Percentiles rank a stretch among this genome's conserved stretches.
phyloP scores from a whole-genome alignment of 2,113 vertebrate genomes.

The Rhinolophus ferrumequinum region DNA sequence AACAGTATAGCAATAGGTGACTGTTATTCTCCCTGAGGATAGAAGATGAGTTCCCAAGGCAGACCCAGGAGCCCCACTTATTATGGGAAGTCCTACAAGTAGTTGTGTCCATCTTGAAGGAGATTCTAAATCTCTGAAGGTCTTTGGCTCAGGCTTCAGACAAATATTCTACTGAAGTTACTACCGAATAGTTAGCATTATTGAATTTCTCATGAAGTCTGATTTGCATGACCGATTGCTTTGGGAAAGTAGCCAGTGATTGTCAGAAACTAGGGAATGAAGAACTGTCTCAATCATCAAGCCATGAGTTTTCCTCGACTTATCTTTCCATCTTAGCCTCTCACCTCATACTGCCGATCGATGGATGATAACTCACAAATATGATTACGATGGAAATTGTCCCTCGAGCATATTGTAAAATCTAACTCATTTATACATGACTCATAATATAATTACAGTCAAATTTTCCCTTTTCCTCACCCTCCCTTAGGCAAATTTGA shows the following conservation, averaged over 20 bases:
- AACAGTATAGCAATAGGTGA: not conserved
- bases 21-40: not conserved
- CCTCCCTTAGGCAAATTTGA: not conserved
- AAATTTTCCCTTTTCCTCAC: not conserved
- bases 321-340: not conserved
- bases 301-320: not conserved
- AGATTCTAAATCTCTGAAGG: not conserved
- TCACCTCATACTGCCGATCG: accelerated
- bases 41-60: not conserved
- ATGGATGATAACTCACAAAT: not conserved
- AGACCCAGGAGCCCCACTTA: not conserved
- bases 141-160: not conserved
- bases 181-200: constrained; percentile 34
- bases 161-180: not conserved
- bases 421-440: not conserved
- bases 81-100: not conserved
- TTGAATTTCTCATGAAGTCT: not conserved
- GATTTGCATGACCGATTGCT: not conserved
- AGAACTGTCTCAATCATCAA: not conserved
- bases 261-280: not conserved
- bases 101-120: not conserved
- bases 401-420: not conserved
- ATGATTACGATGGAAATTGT: not conserved
- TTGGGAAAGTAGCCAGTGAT: constrained; percentile 30
- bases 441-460: not conserved